Conservation (phyloP, 2,797 vertebrate species). For the Neomorphus geoffroyi region DNA sequence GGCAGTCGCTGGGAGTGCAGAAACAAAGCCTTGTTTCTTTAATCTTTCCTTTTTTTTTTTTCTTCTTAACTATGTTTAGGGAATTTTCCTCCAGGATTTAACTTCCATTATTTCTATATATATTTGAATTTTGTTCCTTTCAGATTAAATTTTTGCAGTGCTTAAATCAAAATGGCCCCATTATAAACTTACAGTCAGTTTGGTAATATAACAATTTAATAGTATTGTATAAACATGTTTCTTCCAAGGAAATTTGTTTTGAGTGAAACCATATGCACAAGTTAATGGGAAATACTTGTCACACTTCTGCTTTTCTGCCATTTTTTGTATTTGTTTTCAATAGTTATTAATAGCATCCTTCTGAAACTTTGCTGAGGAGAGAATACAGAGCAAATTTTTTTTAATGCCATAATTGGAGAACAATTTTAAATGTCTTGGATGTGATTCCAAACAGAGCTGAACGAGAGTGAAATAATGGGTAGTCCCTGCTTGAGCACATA, state of each 20-base stretch:
- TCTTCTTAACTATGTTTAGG: neutral
- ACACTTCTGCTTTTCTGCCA: constrained; percentile 12
- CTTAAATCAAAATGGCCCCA: neutral
- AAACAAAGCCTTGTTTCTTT: neutral
- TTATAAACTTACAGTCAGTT: neutral
- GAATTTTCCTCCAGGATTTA: neutral
- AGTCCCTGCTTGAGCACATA: neutral
- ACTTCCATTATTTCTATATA: neutral
- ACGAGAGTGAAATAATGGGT: neutral
- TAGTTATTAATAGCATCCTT: constrained; percentile 21
- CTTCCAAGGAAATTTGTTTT: constrained; percentile 13
- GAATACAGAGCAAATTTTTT: neutral
- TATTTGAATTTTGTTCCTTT: neutral
- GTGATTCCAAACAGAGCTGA: neutral
- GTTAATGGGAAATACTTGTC: constrained; percentile 43
- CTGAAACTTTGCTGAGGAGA: neutral
- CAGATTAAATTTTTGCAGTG: neutral
- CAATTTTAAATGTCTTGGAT: neutral
- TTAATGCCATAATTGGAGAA: neutral
- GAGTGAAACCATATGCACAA: constrained; percentile 16
- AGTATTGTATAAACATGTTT: constrained; percentile 6
- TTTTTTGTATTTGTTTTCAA: constrained; percentile 39
- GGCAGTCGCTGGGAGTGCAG: neutral
- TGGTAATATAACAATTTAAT: constrained; percentile 1
- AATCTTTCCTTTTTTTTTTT: neutral